These are phyloP conservation scores for Aulostomus chinensis DNA, from an alignment of 2,797 vertebrate species.

Conservation along the genomic window DNA sequence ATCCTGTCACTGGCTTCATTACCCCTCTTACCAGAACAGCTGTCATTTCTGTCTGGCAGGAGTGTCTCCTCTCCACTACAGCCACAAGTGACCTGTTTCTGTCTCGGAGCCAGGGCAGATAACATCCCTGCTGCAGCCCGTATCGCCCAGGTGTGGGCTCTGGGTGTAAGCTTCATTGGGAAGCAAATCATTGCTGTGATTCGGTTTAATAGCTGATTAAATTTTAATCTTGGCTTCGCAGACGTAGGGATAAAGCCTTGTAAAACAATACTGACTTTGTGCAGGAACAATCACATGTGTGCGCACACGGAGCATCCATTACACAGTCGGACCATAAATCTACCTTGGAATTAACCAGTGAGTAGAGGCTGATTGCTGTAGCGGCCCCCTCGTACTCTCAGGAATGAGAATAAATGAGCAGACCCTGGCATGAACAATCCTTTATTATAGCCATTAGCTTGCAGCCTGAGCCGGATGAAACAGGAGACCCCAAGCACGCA, in stretches of 20 bases:
- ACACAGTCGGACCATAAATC: slow-evolving; percentile 89
- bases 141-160: slow-evolving; percentile 58
- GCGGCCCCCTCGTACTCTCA: slow-evolving; percentile 83
- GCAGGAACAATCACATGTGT: slow-evolving; percentile 28
- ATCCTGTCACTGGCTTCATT: slow-evolving; percentile 50
- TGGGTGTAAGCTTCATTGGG: slow-evolving; percentile 21
- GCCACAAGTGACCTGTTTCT: slow-evolving; percentile 69
- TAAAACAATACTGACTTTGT: slow-evolving; percentile 37
- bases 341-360: slow-evolving; percentile 88
- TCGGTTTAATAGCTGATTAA: slow-evolving; percentile 89
- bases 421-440: slow-evolving; percentile 86
- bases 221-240: slow-evolving; percentile 86
- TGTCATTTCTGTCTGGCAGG: slow-evolving; percentile 65
- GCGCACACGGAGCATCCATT: slow-evolving; percentile 84
- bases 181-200: slow-evolving; percentile 66
- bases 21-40: slow-evolving; percentile 56
- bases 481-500: slow-evolving; percentile 35
- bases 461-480: slow-evolving; percentile 69
- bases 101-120: slow-evolving; percentile 67
- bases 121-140: slow-evolving; percentile 72
- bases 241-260: slow-evolving; percentile 73
- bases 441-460: slow-evolving; percentile 92
- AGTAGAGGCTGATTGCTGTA: slow-evolving; percentile 87
- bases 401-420: slow-evolving; percentile 93
- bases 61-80: slow-evolving; percentile 46